A percentile compares a stretch with the other conserved stretches of the same genome.
Conservation (phyloP, 2,113 vertebrate genomes). For the Triplophysa siluroides region DNA sequence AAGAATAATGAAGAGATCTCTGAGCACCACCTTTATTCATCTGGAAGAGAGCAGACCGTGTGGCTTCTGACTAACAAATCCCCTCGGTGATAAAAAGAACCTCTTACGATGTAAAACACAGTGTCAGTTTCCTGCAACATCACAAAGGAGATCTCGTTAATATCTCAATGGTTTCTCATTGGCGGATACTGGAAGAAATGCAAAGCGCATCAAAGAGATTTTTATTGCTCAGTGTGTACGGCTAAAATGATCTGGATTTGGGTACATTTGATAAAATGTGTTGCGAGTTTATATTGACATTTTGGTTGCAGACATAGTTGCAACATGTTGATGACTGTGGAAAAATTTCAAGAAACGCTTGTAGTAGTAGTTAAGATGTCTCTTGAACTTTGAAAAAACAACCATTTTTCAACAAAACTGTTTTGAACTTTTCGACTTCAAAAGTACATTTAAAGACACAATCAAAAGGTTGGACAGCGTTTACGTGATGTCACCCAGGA, state of each 20-base stretch:
- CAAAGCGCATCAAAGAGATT: too few relatives aligned
- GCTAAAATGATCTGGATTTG: too few relatives aligned
- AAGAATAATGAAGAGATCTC: conserved; percentile 33
- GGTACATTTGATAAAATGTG: too few relatives aligned
- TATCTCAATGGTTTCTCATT: conserved; percentile 18
- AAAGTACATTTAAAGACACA: not conserved
- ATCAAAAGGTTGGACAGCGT: not conserved
- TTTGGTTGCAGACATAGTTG: too few relatives aligned
- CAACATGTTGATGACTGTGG: too few relatives aligned
- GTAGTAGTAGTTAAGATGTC: too few relatives aligned
- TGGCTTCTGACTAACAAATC: conserved; percentile 19
- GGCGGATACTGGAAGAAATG: not conserved
- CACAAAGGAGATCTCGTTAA: conserved; percentile 11
- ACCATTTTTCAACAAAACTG: too few relatives aligned
- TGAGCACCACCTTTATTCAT: conserved; percentile 34
- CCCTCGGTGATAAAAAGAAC: not conserved
- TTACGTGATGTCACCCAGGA: not conserved
- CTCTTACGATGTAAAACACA: conserved; percentile 28
- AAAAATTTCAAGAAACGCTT: too few relatives aligned
- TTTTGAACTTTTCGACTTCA: not conserved
- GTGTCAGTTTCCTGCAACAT: conserved; percentile 18
- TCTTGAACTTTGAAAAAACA: too few relatives aligned
- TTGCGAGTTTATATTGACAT: too few relatives aligned
- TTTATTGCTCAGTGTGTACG: too few relatives aligned
- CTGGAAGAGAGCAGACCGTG: conserved; percentile 15